Evolutionary conservation across 2,797 vertebrate genomes (phyloP).

Genomic region (Eulemur rubriventer): DNA sequence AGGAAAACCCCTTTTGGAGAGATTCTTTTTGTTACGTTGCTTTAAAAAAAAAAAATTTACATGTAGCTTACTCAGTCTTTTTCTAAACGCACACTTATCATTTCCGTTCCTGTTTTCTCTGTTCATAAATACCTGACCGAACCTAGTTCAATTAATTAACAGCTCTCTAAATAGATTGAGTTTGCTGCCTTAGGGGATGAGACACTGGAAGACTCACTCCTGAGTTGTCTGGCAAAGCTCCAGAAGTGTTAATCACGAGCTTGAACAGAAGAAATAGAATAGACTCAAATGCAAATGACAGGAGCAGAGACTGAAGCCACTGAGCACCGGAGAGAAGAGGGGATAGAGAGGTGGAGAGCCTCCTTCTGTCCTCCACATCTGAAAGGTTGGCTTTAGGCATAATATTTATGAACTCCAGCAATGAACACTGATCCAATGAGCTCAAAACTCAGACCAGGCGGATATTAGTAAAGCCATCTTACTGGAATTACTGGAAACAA

Average conservation of each 20-base stretch:
- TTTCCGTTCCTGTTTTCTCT: conserved; percentile 52
- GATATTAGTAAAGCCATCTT: neutral
- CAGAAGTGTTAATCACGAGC: neutral
- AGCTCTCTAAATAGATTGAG: conserved; percentile 61
- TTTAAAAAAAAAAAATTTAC: neutral
- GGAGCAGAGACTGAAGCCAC: neutral
- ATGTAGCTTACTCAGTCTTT: conserved; percentile 31
- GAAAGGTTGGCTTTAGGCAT: neutral
- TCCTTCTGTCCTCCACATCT: neutral
- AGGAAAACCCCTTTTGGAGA: neutral
- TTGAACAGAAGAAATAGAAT: neutral
- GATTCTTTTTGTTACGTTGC: neutral
- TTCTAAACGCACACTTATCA: neutral
- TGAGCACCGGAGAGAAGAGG: neutral
- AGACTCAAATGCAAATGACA: neutral
- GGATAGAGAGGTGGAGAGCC: too few relatives aligned
- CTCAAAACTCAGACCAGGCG: neutral
- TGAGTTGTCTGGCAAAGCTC: conserved; percentile 16
- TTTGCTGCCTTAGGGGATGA: conserved; percentile 14
- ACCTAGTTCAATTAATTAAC: conserved; percentile 69
- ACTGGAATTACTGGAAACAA: conserved; percentile 1
- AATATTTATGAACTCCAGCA: neutral
- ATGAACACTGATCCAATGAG: neutral
- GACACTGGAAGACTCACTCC: neutral
- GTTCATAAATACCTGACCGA: conserved; percentile 51